Evolutionary conservation across 2,113 vertebrate species (phyloP).

Genomic region (Engystomops pustulosus): DNA sequence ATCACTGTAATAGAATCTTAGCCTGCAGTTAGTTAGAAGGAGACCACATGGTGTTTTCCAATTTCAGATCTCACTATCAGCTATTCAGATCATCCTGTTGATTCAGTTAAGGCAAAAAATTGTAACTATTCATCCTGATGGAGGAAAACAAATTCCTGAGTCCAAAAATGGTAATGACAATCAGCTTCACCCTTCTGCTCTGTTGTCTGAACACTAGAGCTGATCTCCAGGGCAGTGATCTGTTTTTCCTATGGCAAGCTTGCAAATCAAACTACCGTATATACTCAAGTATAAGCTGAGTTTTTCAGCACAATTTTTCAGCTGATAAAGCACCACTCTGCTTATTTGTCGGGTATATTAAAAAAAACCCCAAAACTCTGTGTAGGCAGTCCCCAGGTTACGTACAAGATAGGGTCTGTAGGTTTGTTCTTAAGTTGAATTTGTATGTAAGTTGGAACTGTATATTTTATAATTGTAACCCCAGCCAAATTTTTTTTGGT

Average conservation of each 20-base stretch:
- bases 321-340: not conserved
- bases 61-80: not conserved
- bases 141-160: conserved; percentile 9
- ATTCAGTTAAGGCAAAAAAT: not conserved
- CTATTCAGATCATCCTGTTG: not conserved
- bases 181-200: not conserved
- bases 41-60: no score
- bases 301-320: no score
- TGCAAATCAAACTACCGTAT: not conserved
- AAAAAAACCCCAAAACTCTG: no score
- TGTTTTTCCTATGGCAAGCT: not conserved
- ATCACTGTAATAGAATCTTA: no score
- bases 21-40: no score
- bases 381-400: no score
- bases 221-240: not conserved
- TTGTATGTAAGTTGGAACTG: no score
- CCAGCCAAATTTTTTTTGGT: no score
- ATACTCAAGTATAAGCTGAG: no score
- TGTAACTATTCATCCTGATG: not conserved
- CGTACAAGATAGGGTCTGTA: no score
- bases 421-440: no score
- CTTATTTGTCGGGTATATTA: not conserved
- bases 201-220: not conserved
- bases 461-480: no score
- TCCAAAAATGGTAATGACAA: conserved; percentile 22